These are phyloP conservation scores for Acinonyx jubatus DNA, from an alignment of 2,113 vertebrate genomes.

Conservation along the genomic window DNA sequence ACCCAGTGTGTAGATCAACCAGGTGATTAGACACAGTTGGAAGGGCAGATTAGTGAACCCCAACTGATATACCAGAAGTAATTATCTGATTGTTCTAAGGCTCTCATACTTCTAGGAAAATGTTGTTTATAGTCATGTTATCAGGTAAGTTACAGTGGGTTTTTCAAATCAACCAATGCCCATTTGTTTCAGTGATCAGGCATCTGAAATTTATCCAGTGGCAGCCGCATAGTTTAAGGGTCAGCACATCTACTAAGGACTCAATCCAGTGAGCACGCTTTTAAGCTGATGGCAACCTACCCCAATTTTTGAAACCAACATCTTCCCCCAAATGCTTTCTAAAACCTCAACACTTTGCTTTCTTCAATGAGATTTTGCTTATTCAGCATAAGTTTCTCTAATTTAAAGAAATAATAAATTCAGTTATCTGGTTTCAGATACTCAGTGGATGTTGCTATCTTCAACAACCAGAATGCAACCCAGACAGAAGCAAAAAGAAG, in stretches of 20 bases:
- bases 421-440: not conserved
- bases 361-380: not conserved
- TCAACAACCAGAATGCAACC: not conserved
- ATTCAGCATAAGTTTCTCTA: not conserved
- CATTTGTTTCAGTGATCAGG: not conserved
- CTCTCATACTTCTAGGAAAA: not conserved
- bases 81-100: not conserved
- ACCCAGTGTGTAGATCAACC: not conserved
- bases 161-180: not conserved
- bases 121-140: not conserved
- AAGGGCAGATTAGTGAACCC: not conserved
- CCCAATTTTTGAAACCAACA: not conserved
- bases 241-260: not conserved
- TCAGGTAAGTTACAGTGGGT: not conserved
- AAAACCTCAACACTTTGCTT: not conserved
- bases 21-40: not conserved
- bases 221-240: not conserved
- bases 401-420: not conserved
- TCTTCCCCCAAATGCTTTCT: not conserved
- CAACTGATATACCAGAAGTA: not conserved
- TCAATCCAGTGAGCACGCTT: not conserved
- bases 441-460: not conserved
- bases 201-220: not conserved
- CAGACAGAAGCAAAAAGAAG: not conserved
- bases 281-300: not conserved